phyloP scores from a whole-genome alignment of 2,113 vertebrate genomes.

The Pterophyllum scalare region DNA sequence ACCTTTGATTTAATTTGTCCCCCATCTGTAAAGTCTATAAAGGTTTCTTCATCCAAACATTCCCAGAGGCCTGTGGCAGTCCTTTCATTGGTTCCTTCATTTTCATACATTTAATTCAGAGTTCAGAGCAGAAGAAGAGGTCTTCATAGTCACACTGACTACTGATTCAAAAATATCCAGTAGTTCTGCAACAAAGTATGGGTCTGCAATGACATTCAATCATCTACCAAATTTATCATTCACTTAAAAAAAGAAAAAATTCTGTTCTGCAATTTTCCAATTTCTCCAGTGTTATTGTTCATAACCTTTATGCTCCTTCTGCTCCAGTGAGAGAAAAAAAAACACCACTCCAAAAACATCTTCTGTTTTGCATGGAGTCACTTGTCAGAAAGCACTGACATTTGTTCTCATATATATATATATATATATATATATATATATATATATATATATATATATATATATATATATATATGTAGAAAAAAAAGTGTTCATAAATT shows the following conservation, averaged over 20 bases:
- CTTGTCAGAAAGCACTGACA: conserved; percentile 58
- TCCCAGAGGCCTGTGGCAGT: conserved; percentile 41
- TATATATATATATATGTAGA: conserved; percentile 54
- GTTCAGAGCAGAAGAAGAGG: conserved; percentile 45
- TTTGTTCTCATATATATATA: conserved; percentile 67
- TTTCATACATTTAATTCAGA: conserved; percentile 67
- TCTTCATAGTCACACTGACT: conserved; percentile 58
- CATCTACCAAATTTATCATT: conserved; percentile 47
- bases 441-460: conserved; percentile 19
- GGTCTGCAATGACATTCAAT: conserved; percentile 57
- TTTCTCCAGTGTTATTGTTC: conserved; percentile 77
- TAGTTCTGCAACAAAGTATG: conserved; percentile 39
- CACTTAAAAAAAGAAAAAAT: conserved; percentile 42
- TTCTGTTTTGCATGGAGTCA: conserved; percentile 57
- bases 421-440: conserved; percentile 57
- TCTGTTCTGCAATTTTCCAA: conserved; percentile 30
- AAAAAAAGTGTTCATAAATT: conserved; percentile 79
- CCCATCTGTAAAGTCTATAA: conserved; percentile 27
- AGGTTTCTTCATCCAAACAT: conserved; percentile 51
- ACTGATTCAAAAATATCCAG: conserved; percentile 56
- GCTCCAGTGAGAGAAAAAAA: conserved; percentile 51
- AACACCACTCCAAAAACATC: conserved; percentile 42
- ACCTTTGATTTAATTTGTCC: conserved; percentile 49
- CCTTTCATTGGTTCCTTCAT: conserved; percentile 73
- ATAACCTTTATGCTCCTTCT: conserved; percentile 61